Percentiles rank a stretch among this genome's conserved stretches.
Evolutionary conservation across 2,888 invertebrate species (phyloP).

Genomic region (Anaspis maculata): DNA sequence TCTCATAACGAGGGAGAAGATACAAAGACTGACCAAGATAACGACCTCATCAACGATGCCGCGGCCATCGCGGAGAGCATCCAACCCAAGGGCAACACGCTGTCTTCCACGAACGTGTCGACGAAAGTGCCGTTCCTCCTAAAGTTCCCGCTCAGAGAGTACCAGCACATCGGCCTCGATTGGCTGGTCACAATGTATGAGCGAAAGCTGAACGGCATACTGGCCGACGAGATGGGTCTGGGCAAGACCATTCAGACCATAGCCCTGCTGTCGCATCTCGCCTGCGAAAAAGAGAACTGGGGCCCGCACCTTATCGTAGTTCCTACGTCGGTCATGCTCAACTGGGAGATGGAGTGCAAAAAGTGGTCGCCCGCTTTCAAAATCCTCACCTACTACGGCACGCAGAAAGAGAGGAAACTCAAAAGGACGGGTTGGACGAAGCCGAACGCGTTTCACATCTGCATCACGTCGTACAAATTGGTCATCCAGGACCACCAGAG

Average conservation of each 20-base stretch:
- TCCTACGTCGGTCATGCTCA: conserved; percentile 98
- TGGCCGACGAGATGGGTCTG: conserved; percentile 95
- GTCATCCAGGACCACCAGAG: conserved; percentile 98
- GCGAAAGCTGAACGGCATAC: conserved; percentile 88
- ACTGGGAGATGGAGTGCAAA: conserved; percentile 99
- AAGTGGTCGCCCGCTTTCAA: conserved; percentile 99
- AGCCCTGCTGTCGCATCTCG: conserved; percentile 86
- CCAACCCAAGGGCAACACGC: conserved; percentile 95
- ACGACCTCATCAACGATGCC: conserved; percentile 80
- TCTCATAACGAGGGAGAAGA: conserved; percentile 22
- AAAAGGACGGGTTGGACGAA: conserved; percentile 96
- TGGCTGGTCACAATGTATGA: conserved; percentile 97
- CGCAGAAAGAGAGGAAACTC: conserved; percentile 87
- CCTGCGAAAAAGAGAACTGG: conserved; percentile 89
- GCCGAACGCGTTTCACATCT: conserved; percentile 95
- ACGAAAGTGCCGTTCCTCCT: conserved; percentile 90
- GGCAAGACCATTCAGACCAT: conserved; percentile 98
- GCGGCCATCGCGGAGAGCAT: conserved; percentile 91
- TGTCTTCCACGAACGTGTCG: conserved; percentile 87
- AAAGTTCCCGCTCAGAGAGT: conserved; percentile 84
- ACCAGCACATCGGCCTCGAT: conserved; percentile 95
- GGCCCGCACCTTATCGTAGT: conserved; percentile 98
- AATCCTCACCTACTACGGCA: conserved; percentile 96
- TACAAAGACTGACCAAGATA: conserved; percentile 46
- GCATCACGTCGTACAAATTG: conserved; percentile 95